phyloP scores from a whole-genome alignment of 2,888 invertebrate genomes.

The Chrysodeixis includens region DNA sequence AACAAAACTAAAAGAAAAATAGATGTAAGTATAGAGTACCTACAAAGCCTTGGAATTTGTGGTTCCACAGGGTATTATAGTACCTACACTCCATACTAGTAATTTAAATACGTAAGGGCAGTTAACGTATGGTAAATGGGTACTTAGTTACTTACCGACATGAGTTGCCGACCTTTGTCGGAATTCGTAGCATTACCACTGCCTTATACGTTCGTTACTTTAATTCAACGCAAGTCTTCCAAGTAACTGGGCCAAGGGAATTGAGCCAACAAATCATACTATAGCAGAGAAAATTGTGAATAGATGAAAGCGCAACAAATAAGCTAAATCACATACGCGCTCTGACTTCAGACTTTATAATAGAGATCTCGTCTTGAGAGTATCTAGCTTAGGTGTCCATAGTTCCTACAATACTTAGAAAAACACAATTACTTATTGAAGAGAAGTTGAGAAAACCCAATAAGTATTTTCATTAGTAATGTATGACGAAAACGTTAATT shows the following conservation, averaged over 20 bases:
- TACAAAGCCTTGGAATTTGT: too few species aligned
- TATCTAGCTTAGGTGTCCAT: not conserved
- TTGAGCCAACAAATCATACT: slow-evolving; percentile 15
- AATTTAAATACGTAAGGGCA: too few species aligned
- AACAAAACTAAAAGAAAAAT: too few species aligned
- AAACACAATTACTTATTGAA: too few species aligned
- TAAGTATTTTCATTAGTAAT: too few species aligned
- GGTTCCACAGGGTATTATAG: too few species aligned
- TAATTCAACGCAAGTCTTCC: slow-evolving; percentile 7
- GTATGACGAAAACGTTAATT: too few species aligned
- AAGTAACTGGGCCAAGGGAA: slow-evolving; percentile 20
- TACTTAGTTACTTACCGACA: not conserved
- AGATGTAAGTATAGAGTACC: too few species aligned
- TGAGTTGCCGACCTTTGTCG: not conserved
- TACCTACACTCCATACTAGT: too few species aligned
- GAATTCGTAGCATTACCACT: not conserved
- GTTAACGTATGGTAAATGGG: not conserved
- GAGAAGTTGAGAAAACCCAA: too few species aligned
- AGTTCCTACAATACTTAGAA: not conserved
- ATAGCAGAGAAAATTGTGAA: slow-evolving; percentile 9
- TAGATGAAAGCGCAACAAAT: slow-evolving; percentile 9
- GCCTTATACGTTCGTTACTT: slow-evolving; percentile 4
- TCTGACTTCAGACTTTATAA: too few species aligned
- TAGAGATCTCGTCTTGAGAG: too few species aligned
- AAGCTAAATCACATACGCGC: not conserved